phyloP scores from a whole-genome alignment of 2,888 invertebrate species.

The Nipponacmea schrenckii region DNA sequence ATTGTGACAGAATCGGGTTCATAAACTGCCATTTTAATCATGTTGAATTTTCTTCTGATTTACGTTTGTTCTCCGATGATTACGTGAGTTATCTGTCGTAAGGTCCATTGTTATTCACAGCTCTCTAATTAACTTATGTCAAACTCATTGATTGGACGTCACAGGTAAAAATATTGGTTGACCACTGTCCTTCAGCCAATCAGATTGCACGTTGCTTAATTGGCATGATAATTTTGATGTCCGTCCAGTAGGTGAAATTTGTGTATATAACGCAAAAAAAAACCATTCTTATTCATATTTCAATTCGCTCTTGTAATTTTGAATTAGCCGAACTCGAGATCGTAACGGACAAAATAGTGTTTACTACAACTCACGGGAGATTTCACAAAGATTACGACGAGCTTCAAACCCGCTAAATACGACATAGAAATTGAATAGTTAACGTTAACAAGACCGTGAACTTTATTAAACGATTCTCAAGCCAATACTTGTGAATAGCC shows the following conservation, averaged over 20 bases:
- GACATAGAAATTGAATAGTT: not conserved
- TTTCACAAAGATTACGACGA: no score
- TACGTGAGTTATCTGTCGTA: not conserved
- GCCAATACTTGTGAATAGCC: not conserved
- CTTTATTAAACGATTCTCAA: not conserved
- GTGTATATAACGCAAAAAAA: no score
- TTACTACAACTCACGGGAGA: no score
- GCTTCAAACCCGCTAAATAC: not conserved
- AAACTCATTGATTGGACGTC: not conserved
- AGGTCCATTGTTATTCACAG: not conserved
- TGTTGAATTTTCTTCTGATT: no score
- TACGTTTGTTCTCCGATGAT: not conserved
- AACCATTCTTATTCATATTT: no score
- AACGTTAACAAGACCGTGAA: not conserved
- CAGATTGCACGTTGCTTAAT: not conserved
- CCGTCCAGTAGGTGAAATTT: no score
- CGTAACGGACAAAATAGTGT: no score
- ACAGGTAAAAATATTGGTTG: not conserved
- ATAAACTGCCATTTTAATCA: no score
- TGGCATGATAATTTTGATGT: slow-evolving; percentile 1
- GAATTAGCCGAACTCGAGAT: not conserved
- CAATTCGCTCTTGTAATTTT: not conserved
- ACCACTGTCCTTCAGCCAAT: not conserved
- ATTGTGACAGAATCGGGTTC: no score
- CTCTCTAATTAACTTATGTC: not conserved